A percentile compares a stretch with the other conserved stretches of the same genome.
Conservation (phyloP, 2,888 invertebrate species). For the Molorchus minor region DNA sequence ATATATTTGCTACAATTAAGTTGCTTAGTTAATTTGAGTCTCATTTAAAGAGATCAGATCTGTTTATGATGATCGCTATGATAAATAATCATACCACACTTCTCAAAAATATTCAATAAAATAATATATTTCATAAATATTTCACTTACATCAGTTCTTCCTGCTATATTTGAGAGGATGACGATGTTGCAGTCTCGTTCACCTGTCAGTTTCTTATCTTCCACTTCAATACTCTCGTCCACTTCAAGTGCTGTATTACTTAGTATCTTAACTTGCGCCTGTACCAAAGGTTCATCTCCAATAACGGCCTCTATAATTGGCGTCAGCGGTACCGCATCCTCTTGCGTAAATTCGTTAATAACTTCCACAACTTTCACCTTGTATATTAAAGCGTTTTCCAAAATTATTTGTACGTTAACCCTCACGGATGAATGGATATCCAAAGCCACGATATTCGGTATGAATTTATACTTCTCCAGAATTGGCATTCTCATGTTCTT, state of each 20-base stretch:
- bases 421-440: slow-evolving; percentile 62
- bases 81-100: no score
- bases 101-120: no score
- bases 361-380: slow-evolving; percentile 64
- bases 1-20: neutral
- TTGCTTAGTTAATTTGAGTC: no score
- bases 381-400: slow-evolving; percentile 70
- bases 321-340: slow-evolving; percentile 64
- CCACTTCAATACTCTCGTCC: slow-evolving; percentile 65
- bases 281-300: slow-evolving; percentile 74
- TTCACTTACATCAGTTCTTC: slow-evolving; percentile 57
- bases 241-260: slow-evolving; percentile 50
- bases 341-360: slow-evolving; percentile 45
- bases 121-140: no score
- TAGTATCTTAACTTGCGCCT: slow-evolving; percentile 72
- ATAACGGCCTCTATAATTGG: slow-evolving; percentile 69
- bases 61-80: no score
- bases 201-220: slow-evolving; percentile 68
- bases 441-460: slow-evolving; percentile 67
- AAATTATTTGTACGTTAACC: slow-evolving; percentile 72
- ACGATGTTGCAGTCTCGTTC: slow-evolving; percentile 43
- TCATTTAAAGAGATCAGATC: no score
- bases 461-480: slow-evolving; percentile 78
- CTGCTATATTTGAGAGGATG: slow-evolving; percentile 59
- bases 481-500: slow-evolving; percentile 78